Percentiles rank a stretch among this genome's conserved stretches.
phyloP scores from a whole-genome alignment of 2,113 vertebrate species.

The Microcebus murinus region DNA sequence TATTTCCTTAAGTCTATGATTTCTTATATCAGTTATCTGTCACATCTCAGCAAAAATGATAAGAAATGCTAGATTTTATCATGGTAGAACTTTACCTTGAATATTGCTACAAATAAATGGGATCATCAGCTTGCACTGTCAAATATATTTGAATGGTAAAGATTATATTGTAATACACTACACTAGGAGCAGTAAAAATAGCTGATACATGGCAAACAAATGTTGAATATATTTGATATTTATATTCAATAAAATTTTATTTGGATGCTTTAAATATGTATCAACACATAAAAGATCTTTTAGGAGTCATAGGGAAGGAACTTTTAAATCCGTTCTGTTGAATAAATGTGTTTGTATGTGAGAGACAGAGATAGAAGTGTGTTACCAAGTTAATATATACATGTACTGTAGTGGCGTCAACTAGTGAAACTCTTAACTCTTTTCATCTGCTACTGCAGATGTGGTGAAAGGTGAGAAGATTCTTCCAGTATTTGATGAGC shows the following conservation, averaged over 20 bases:
- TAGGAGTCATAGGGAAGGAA: background rate
- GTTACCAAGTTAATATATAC: background rate
- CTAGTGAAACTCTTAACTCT: background rate
- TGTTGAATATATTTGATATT: background rate
- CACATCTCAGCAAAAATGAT: background rate
- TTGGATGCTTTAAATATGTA: background rate
- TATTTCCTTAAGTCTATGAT: background rate
- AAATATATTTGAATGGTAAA: background rate
- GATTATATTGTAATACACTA: background rate
- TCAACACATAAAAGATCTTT: background rate
- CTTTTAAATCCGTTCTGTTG: background rate
- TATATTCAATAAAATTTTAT: background rate
- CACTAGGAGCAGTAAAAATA: background rate
- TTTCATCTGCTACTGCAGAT: slow-evolving; percentile 85
- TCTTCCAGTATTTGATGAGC: slow-evolving; percentile 95
- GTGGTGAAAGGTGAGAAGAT: slow-evolving; percentile 97
- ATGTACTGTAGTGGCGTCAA: background rate
- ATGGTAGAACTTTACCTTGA: background rate
- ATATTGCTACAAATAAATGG: background rate
- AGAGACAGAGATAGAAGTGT: background rate
- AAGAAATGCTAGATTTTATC: background rate
- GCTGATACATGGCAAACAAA: background rate
- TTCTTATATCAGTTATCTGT: background rate
- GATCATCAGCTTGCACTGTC: background rate
- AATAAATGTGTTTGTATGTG: background rate